Evolutionary conservation across 2,113 vertebrate species (phyloP).

Genomic region (Podocnemis expansa): DNA sequence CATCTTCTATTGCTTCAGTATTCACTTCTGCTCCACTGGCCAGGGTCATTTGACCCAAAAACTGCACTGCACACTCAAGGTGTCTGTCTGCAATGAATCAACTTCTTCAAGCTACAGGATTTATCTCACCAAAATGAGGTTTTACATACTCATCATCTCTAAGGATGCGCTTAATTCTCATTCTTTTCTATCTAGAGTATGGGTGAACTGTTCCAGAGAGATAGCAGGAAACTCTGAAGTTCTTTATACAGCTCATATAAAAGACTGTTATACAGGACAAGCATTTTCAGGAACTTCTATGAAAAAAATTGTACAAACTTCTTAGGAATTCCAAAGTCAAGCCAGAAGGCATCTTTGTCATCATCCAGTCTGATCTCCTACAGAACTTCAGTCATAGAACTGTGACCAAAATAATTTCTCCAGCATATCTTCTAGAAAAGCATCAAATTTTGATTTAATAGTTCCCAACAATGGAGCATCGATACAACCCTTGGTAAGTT

Average conservation of each 20-base stretch:
- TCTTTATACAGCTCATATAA: neutral
- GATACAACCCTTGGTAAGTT: too few relatives aligned
- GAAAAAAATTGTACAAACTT: neutral
- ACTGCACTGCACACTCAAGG: accelerated
- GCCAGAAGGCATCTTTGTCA: too few relatives aligned
- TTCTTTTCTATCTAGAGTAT: neutral
- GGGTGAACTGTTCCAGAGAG: neutral
- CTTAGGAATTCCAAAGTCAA: too few relatives aligned
- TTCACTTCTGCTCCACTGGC: neutral
- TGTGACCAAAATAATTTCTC: too few relatives aligned
- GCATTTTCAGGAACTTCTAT: neutral
- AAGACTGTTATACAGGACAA: neutral
- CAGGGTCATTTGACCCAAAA: neutral
- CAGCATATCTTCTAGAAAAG: too few relatives aligned
- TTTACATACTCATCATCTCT: neutral
- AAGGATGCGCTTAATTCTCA: neutral
- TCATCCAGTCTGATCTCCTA: too few relatives aligned
- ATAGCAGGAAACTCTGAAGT: neutral
- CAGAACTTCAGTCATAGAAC: too few relatives aligned
- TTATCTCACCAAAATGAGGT: neutral
- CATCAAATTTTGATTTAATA: too few relatives aligned
- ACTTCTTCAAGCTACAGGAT: neutral
- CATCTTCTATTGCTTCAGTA: neutral
- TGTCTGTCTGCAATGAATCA: neutral
- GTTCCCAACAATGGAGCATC: too few relatives aligned